These are phyloP conservation scores for Sialis fuliginosa DNA, from an alignment of 2,888 invertebrate genomes.

Conservation along the genomic window DNA sequence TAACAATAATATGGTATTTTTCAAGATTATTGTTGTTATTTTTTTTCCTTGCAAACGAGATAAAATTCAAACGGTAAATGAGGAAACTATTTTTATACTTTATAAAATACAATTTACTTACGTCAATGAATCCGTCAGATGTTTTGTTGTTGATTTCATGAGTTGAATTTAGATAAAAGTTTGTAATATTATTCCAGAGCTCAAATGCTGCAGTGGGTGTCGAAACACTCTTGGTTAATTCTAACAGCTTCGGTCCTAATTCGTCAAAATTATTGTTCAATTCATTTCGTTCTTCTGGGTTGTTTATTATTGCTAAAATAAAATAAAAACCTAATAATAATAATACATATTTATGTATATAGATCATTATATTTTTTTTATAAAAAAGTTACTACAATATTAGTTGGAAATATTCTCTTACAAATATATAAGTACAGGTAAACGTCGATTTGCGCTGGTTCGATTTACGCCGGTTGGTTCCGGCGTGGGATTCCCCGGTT, in stretches of 20 bases:
- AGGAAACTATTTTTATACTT: neutral
- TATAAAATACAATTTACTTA: slow-evolving; percentile 11
- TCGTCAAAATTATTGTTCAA: slow-evolving; percentile 16
- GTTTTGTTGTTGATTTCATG: slow-evolving; percentile 12
- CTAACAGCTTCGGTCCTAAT: slow-evolving; percentile 13
- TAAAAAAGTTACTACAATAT: too few relatives aligned
- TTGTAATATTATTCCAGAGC: slow-evolving; percentile 13
- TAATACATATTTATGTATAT: too few relatives aligned
- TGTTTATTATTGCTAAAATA: slow-evolving; percentile 15
- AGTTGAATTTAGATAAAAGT: slow-evolving; percentile 14
- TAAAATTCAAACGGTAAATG: too few relatives aligned
- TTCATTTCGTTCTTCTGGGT: slow-evolving; percentile 10
- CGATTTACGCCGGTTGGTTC: too few relatives aligned
- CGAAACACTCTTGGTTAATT: slow-evolving; percentile 12
- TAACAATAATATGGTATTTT: too few relatives aligned
- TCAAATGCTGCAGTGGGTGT: slow-evolving; percentile 6
- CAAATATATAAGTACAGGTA: too few relatives aligned
- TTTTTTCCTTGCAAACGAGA: too few relatives aligned
- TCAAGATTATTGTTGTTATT: too few relatives aligned
- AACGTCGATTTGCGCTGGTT: too few relatives aligned
- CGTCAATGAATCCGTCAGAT: slow-evolving; percentile 17
- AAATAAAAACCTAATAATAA: neutral
- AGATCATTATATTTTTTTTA: too few relatives aligned
- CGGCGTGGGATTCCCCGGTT: too few relatives aligned
- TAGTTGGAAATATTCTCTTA: too few relatives aligned